These are phyloP conservation scores for Eupsilia transversa DNA, from an alignment of 2,888 invertebrate genomes.

Conservation along the genomic window DNA sequence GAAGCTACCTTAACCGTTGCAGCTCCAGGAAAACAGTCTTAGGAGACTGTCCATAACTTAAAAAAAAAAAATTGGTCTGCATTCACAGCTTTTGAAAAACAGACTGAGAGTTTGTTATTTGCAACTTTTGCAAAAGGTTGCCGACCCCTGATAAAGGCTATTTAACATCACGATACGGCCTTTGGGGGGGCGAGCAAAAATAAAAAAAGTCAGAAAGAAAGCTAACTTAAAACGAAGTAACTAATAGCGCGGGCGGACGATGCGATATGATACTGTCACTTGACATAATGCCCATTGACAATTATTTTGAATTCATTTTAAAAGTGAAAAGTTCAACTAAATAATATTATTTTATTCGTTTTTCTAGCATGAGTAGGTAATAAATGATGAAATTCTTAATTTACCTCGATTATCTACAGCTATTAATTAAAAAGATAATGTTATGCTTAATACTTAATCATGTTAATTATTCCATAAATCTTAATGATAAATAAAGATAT, in stretches of 20 bases:
- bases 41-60: no score
- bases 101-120: no score
- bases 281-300: background rate
- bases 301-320: background rate
- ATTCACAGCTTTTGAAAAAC: no score
- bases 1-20: no score
- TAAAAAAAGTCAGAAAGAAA: background rate
- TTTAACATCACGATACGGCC: background rate
- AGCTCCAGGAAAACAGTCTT: no score
- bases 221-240: background rate
- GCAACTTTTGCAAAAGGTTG: no score
- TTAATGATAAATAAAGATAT: slow-evolving; percentile 26
- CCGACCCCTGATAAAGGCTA: no score
- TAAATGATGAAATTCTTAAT: background rate
- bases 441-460: slow-evolving; percentile 26
- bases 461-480: slow-evolving; percentile 41
- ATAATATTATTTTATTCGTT: background rate
- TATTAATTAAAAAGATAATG: slow-evolving; percentile 4
- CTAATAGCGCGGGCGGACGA: background rate
- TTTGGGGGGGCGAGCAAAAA: background rate
- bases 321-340: background rate
- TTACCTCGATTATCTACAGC: background rate
- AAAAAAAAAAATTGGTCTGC: no score
- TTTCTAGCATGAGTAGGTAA: background rate
- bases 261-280: no score